These are phyloP conservation scores for Tetanocera ferruginea DNA, from an alignment of 2,888 invertebrate species.

Conservation along the genomic window DNA sequence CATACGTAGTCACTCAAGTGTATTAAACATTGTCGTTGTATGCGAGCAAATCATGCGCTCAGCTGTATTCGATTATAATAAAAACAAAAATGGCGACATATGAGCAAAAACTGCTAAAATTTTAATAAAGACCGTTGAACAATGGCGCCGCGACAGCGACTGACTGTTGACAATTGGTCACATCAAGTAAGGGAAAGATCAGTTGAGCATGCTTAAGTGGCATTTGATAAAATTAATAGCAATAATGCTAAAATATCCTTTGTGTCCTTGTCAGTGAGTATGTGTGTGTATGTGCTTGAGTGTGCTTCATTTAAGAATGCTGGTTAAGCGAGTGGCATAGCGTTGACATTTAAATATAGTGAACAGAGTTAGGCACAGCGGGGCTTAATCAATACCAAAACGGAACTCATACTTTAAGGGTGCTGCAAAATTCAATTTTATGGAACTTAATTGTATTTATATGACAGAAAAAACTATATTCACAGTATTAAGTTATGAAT, in stretches of 20 bases:
- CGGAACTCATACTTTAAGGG: no score
- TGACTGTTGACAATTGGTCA: not conserved
- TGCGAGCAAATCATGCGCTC: conserved; percentile 2
- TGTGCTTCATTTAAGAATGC: conserved; percentile 2
- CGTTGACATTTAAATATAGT: conserved; percentile 17
- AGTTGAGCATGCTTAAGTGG: conserved; percentile 17
- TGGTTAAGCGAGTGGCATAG: not conserved
- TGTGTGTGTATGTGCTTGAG: not conserved
- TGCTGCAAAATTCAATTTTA: no score
- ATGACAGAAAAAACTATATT: not conserved
- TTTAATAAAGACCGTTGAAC: conserved; percentile 7
- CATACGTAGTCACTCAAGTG: not conserved
- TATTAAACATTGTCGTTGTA: not conserved
- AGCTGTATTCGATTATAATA: not conserved
- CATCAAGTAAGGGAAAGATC: not conserved
- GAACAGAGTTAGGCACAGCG: not conserved
- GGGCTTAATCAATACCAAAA: not conserved
- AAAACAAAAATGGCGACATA: conserved; percentile 34
- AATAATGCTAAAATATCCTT: conserved; percentile 20
- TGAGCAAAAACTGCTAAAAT: conserved; percentile 24
- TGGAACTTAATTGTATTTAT: not conserved
- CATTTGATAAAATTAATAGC: conserved; percentile 31
- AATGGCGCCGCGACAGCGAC: not conserved
- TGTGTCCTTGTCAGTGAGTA: not conserved
- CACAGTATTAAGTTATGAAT: conserved; percentile 21